Conservation (phyloP, 1,140 invertebrate genomes). For the Drosophila insularis region DNA sequence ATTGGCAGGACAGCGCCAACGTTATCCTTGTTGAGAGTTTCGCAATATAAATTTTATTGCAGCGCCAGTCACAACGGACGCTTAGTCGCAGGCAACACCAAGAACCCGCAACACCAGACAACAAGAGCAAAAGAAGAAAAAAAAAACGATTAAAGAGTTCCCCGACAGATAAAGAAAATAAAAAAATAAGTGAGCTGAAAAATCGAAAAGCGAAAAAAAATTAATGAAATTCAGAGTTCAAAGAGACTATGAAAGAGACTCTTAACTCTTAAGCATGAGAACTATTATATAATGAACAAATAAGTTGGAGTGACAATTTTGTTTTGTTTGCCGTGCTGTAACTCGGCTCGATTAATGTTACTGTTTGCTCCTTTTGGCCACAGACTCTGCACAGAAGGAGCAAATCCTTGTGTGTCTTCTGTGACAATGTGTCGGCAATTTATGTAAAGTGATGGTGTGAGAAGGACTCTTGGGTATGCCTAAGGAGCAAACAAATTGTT, state of each 20-base stretch:
- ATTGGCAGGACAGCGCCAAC: slow-evolving; percentile 59
- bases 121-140: slow-evolving; percentile 18
- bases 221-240: neutral
- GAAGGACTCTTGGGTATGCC: slow-evolving; percentile 1
- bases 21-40: slow-evolving; percentile 79
- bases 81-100: slow-evolving; percentile 55
- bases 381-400: neutral
- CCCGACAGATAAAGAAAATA: neutral
- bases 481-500: slow-evolving; percentile 11
- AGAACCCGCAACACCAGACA: slow-evolving; percentile 54
- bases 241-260: neutral
- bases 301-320: neutral
- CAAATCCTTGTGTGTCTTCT: neutral
- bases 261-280: neutral
- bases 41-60: slow-evolving; percentile 78
- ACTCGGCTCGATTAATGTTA: slow-evolving; percentile 2
- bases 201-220: neutral
- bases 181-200: neutral
- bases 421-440: slow-evolving; percentile 10
- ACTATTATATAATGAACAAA: slow-evolving; percentile 4
- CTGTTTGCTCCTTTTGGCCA: slow-evolving; percentile 1
- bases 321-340: neutral
- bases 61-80: slow-evolving; percentile 70
- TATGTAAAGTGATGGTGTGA: slow-evolving; percentile 6
- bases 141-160: neutral